phyloP scores from a whole-genome alignment of 2,888 invertebrate genomes.

The Clistopyga incitator region DNA sequence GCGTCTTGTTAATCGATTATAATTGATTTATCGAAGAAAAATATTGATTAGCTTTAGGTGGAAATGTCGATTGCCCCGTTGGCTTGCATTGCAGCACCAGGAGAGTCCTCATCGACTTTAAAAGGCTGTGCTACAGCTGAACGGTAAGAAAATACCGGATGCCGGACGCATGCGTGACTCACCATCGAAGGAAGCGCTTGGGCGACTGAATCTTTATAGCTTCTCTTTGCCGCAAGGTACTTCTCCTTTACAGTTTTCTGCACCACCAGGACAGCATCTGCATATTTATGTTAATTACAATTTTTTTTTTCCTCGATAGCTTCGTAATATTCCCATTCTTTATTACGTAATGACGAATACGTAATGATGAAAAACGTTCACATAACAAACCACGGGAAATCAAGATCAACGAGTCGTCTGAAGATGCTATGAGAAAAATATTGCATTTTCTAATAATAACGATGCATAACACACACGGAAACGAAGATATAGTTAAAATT shows the following conservation, averaged over 20 bases:
- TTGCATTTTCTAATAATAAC: not conserved
- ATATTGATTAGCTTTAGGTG: not conserved
- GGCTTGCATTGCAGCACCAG: not conserved
- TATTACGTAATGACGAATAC: slow-evolving; percentile 19
- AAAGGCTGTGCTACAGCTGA: slow-evolving; percentile 46
- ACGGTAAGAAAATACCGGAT: slow-evolving; percentile 60
- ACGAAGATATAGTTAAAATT: too few relatives aligned
- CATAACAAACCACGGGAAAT: slow-evolving; percentile 34
- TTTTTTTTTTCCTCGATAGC: not conserved
- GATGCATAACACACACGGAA: not conserved
- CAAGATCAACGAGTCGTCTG: slow-evolving; percentile 30
- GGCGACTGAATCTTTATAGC: slow-evolving; percentile 58
- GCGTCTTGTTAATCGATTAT: too few relatives aligned
- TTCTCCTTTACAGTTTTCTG: slow-evolving; percentile 5
- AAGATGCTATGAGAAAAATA: slow-evolving; percentile 1
- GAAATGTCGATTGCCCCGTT: not conserved
- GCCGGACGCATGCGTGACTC: slow-evolving; percentile 66
- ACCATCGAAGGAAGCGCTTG: slow-evolving; percentile 62
- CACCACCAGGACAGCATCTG: slow-evolving; percentile 27
- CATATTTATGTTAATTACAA: slow-evolving; percentile 16
- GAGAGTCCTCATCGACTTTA: slow-evolving; percentile 44
- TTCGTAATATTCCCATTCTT: slow-evolving; percentile 5
- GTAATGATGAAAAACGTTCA: slow-evolving; percentile 12
- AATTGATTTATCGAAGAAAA: not conserved
- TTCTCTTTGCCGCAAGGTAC: slow-evolving; percentile 12